Base-by-base conservation (phyloP, 1,140 invertebrate species). In the Dermatophagoides farinae region DNA sequence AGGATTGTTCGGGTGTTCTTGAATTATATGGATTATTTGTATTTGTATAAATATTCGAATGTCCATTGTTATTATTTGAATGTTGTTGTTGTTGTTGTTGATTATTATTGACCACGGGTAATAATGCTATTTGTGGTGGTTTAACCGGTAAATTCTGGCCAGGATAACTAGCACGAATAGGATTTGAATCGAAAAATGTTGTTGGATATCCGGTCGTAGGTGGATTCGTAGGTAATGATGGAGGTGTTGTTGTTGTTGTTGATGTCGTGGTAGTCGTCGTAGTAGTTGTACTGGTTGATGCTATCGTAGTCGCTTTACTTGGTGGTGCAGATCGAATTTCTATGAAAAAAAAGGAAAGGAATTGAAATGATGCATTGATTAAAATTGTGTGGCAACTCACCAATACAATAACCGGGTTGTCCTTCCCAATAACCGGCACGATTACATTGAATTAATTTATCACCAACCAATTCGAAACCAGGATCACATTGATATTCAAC, bases 381-480 rank as follows among this genome's bases (percentile, higher is more conserved):
- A 49, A n/a, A 52, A 40, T 37, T 6, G 6, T 38, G 22, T 10
- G 5, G 37, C 11, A 4, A 47, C 60, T 9, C 43, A 64, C 63
- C 44, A 40, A 20, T 37, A 49, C 67, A 68, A 38, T 66, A 58
- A 0, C 87, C 87, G 22, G 83, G 72, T 0, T 78, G 73, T 46
- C 80, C 78, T 69, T 89, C 85, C 75, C 86, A 91, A 57, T 80
- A 77, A 1, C 88, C 88, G 51, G 78, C 80, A 16, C 80, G 74
- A 53, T 84, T 72, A 67, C 88, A 92, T 37, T 75, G 76, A 31
- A 88, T 76, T 0, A 79, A 73, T 20, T 63, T 40, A 23, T 67
- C 65, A 22, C 88, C 88, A 22, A 79, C 72, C 49, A 91, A 71
- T 62, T 75, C 76, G 68, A 78, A 86, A 18, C 76, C 74, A 14